Conservation (phyloP, 2,888 invertebrate genomes). For the Cheilosia impressa region DNA sequence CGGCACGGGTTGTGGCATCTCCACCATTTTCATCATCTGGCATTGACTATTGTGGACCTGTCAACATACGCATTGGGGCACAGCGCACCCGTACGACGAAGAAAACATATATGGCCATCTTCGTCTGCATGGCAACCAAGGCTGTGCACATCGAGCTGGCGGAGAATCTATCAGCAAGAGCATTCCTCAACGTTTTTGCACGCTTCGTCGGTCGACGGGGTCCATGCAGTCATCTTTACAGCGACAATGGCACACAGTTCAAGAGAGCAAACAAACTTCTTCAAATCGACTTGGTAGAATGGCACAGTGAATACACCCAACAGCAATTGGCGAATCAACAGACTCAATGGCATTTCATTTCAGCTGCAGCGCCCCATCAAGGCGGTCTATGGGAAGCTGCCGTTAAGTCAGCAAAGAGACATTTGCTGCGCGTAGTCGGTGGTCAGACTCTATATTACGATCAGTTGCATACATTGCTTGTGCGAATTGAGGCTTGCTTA, state of each 20-base stretch:
- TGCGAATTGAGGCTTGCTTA: slow-evolving; percentile 13
- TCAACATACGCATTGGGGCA: slow-evolving; percentile 18
- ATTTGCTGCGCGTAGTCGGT: not conserved
- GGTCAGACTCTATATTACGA: not conserved
- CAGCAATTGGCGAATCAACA: not conserved
- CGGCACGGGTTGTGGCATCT: slow-evolving; percentile 4
- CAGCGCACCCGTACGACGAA: slow-evolving; percentile 14
- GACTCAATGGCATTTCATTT: no score
- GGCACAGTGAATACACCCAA: not conserved
- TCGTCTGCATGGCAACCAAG: slow-evolving; percentile 38
- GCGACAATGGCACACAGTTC: slow-evolving; percentile 8
- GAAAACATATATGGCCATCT: slow-evolving; percentile 29
- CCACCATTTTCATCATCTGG: slow-evolving; percentile 16
- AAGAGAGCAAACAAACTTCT: slow-evolving; percentile 6
- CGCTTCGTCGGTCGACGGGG: slow-evolving; percentile 16
- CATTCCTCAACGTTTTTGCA: slow-evolving; percentile 22
- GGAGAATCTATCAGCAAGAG: slow-evolving; percentile 10
- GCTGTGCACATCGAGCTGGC: slow-evolving; percentile 22
- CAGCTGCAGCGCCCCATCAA: no score
- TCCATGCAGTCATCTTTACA: slow-evolving; percentile 6
- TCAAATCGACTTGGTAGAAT: not conserved
- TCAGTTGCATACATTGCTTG: no score
- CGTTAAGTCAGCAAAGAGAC: not conserved
- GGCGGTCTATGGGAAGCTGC: not conserved
- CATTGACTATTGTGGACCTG: slow-evolving; percentile 13